phyloP scores from a whole-genome alignment of 2,888 invertebrate species.

The Philopedon plagiatum region DNA sequence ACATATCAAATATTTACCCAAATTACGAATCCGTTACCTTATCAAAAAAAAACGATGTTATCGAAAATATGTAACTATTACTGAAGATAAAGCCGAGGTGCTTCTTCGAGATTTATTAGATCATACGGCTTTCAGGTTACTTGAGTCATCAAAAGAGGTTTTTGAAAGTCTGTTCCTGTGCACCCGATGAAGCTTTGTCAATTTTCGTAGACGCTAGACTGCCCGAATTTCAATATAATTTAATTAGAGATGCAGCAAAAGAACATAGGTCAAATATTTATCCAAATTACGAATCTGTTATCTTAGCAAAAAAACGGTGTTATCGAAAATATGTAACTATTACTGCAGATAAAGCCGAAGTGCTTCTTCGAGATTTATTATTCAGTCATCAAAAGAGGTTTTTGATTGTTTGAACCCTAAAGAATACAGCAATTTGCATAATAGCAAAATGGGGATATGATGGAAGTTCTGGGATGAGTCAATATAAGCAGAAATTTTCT shows the following conservation, averaged over 20 bases:
- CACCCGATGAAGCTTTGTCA: slow-evolving; percentile 1
- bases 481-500: slow-evolving; percentile 34
- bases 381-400: slow-evolving; percentile 4
- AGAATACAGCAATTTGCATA: slow-evolving; percentile 11
- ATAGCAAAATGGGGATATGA: background rate
- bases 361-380: too few relatives aligned
- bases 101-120: too few relatives aligned
- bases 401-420: background rate
- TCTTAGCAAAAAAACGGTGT: too few relatives aligned
- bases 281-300: background rate
- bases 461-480: slow-evolving; percentile 14
- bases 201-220: slow-evolving; percentile 12
- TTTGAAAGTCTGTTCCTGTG: background rate
- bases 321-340: slow-evolving; percentile 16
- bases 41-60: too few relatives aligned
- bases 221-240: slow-evolving; percentile 17
- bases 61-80: slow-evolving; percentile 9
- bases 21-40: background rate
- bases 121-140: too few relatives aligned
- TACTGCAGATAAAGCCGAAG: too few relatives aligned
- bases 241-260: background rate
- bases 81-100: too few relatives aligned
- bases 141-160: slow-evolving; percentile 5
- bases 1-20: background rate
- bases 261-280: background rate